Base-by-base conservation (phyloP, 2,888 invertebrate genomes). In the Odontothrips loti region DNA sequence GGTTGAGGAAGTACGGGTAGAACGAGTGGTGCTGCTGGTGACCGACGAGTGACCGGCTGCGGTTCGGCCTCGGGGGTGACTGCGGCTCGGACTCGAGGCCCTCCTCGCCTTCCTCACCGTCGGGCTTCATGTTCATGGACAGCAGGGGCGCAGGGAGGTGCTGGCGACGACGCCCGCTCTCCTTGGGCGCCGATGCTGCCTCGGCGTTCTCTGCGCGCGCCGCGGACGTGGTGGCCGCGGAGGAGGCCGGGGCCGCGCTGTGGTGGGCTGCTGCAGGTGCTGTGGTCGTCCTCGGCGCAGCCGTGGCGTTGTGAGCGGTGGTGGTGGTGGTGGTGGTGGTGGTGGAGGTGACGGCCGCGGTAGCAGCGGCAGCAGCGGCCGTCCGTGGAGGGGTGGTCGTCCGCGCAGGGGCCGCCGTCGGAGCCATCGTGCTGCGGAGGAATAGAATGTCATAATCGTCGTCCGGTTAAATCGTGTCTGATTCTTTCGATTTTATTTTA, bases 1-100 rank as follows among this genome's bases (percentile, higher is more conserved):
- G 86, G 85, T 89, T 89, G 84, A 90, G 88, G 83, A 90, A 89
- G 83, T 90, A 90, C 34, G 90, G 89, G 85, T 90, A 90, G 84
- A 89, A 89, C n/a, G 89, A 88, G 83, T 88, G 88, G 82, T 88
- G 87, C 82, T 89, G 88, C 11, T 89, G 88, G 82, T 88, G 87
- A 15, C 58, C n/a, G 27, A 88, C 88, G 47, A 90, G 85, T 82
- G 88, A 87, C 47, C 90, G 86, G 81, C 89, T 88, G 80, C 90
- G 85, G 84, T 89, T 90, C 3, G 89, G 89, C 83, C 88, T 9
- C 68, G 68, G 68, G 27, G 68, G 68, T 10, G 68, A 75, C 68
- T 75, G 68, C 68, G 68, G 68, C 68, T 75, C 68, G 6, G 68
- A 27, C 68, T 75, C 68, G 23, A 75, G 68, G 23, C 68, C 68